Conservation (phyloP, 2,888 invertebrate species). For the Chymomyza amoena region DNA sequence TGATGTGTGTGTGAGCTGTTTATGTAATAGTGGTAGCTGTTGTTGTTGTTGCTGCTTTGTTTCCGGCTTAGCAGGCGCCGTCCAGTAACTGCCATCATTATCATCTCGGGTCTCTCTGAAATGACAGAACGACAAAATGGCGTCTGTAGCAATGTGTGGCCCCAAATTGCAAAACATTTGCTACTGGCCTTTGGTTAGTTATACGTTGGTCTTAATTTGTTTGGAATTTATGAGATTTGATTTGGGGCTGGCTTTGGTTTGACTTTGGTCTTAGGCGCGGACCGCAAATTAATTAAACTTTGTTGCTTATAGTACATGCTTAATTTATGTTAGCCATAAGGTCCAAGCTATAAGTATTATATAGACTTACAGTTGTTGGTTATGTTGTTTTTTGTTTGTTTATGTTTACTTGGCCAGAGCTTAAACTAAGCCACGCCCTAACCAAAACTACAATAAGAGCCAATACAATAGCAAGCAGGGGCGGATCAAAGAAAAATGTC, state of each 20-base stretch:
- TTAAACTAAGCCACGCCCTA: neutral
- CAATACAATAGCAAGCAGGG: constrained; percentile 16
- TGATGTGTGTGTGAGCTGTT: constrained; percentile 36
- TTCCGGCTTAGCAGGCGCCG: constrained; percentile 33
- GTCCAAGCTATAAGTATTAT: neutral
- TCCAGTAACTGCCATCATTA: constrained; percentile 53
- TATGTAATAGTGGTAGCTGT: constrained; percentile 10
- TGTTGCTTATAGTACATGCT: neutral
- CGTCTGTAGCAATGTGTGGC: neutral
- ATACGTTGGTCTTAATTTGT: constrained; percentile 32
- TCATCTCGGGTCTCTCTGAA: constrained; percentile 27
- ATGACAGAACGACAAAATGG: neutral
- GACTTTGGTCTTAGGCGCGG: neutral
- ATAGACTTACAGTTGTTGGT: constrained; percentile 1
- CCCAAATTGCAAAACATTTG: neutral
- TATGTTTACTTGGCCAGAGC: constrained; percentile 1
- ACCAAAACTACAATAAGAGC: neutral
- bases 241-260: constrained; percentile 25
- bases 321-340: constrained; percentile 44
- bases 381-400: neutral
- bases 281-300: constrained; percentile 43
- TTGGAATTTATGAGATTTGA: constrained; percentile 63
- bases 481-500: no score
- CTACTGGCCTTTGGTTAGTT: neutral
- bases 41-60: constrained; percentile 34